Evolutionary conservation across 2,113 vertebrate species (phyloP), one percentile per base, ranked within the genome.

Genomic region (Geococcyx californianus): DNA sequence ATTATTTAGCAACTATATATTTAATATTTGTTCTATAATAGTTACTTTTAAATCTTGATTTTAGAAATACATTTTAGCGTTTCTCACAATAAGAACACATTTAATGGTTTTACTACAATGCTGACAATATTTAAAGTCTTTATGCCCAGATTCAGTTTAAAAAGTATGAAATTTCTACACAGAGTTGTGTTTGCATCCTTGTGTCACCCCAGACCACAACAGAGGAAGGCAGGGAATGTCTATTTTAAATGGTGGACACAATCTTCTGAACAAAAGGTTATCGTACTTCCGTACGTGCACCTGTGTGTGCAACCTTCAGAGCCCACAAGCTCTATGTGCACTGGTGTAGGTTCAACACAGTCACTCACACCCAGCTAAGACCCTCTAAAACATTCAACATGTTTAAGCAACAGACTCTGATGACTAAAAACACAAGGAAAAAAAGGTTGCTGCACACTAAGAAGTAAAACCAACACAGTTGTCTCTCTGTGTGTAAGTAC

Each of bases 391-490:
- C 7, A 59, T 47, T 42, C 92, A 47, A 80, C 42, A 38, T 40
- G 25, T 87, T 96, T 95, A 94, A 94, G 69, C 31, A 85, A 93
- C 89, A 92, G 82, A 91, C 62, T 77, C 3, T 16, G 75, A 91
- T 84, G 58, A 89, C 28, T 93, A 63, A 91, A 95, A 87, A 21
- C 68, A 89, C 93, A 93, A 87, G 68, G 28, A 62, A 74, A 26
- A 52, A 72, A 64, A n/a, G 3, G 1, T 31, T 94, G 88, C 64
- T 94, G 69, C 49, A 84, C 12, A 45, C 75, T 92, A 85, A 93
- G 77, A 29, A 86, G 76, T 64, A 93, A 94, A 95, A 95, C 91
- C 75, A 89, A 80, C 77, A 96, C 79, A 95, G 80, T 72, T 94
- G 66, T 91, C 42, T 79, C 36, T 38, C 42, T 80, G 11, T 67